These are phyloP conservation scores for Thomomys bottae DNA, from an alignment of 2,113 vertebrate species.

Conservation along the genomic window DNA sequence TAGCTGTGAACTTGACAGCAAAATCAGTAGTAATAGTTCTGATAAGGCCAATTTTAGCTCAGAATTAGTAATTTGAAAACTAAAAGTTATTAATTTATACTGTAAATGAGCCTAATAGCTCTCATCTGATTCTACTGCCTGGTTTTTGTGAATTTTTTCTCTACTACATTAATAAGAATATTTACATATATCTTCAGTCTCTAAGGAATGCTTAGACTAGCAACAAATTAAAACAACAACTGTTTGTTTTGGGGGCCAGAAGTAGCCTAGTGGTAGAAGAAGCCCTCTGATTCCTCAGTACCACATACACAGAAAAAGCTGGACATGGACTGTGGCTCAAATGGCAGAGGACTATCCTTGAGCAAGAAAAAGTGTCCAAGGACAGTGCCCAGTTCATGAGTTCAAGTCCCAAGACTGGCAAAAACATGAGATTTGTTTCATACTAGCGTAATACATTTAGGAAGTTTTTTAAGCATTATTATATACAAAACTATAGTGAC, in stretches of 20 bases:
- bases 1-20: conserved; percentile 6
- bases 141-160: not conserved
- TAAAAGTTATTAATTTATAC: not conserved
- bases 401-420: too few species aligned
- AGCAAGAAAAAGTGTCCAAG: too few species aligned
- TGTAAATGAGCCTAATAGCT: not conserved
- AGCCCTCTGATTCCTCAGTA: too few species aligned
- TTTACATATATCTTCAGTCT: not conserved
- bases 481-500: not conserved
- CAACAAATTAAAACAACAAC: not conserved
- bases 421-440: too few species aligned
- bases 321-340: too few species aligned
- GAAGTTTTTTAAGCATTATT: not conserved
- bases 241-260: too few species aligned
- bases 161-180: not conserved
- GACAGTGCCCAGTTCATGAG: too few species aligned
- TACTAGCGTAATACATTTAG: too few species aligned
- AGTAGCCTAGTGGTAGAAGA: too few species aligned
- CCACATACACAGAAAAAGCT: too few species aligned
- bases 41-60: conserved; percentile 4
- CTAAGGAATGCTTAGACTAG: conserved; percentile 28
- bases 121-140: not conserved
- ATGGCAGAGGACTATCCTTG: too few species aligned
- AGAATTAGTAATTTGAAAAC: conserved; percentile 20
- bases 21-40: conserved; percentile 3